Base-by-base conservation (phyloP, 2,797 vertebrate genomes). In the Sardinella longiceps region DNA sequence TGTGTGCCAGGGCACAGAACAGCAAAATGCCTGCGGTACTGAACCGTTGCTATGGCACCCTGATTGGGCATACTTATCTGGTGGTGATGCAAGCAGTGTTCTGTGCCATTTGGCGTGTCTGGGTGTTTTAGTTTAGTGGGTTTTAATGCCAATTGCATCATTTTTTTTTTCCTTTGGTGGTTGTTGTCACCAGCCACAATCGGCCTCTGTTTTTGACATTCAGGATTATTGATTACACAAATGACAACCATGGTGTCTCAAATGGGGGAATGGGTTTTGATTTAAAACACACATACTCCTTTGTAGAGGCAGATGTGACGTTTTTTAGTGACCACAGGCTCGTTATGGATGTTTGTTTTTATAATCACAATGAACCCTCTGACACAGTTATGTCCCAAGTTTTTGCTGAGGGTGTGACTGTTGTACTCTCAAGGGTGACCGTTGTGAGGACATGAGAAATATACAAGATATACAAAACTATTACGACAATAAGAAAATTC, bases 41-140 rank as follows among this genome's bases (percentile, higher is more conserved):
- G 70, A 2, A 39, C 20, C 30, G 80, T 81, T 81, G 50, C 45
- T 37, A 81, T 53, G 80, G 50, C 15, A 25, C 80, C 80, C 46
- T 50, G 37, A 48, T 5, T 14, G 45, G 46, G 46, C 70, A 77
- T 77, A 37, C 28, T 77, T 39, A 77, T 77, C 70, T 39, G 70
- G 18, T 43, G 70, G 70, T 77, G 70, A 77, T 37, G 37, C 23
- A 18, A 77, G 37, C 7, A 23, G 14, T 43, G 70, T 77, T 43
- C 70, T 43, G 66, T 39, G 66, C 66, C 37, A 74, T 74, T 74
- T 74, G 37, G 66, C 18, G 15, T 23, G 33, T 39, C 37, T 18
- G 15, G 4, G 70, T 43, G 70, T 10, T 77, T 7, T 14, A 77
- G 70, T 43, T n/a, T n/a, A n/a, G n/a, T 18, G 33, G 4, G 66